Base-by-base conservation (phyloP, 1,140 invertebrate species). In the Maconellicoccus hirsutus region DNA sequence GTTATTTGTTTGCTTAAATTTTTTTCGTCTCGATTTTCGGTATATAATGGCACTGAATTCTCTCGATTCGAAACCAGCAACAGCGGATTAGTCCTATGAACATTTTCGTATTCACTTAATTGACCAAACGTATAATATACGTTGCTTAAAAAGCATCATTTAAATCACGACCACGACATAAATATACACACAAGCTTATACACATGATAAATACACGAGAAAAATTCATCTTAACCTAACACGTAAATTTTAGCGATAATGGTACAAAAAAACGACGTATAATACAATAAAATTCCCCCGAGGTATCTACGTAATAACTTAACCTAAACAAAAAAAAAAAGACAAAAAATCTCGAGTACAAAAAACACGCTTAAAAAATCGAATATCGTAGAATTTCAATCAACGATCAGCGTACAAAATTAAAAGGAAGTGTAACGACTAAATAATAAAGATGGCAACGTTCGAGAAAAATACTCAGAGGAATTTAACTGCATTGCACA, bases 401-500 rank as follows among this genome's bases (percentile, higher is more conserved):
- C n/a, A n/a, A n/a, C n/a, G n/a, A n/a, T n/a, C n/a, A n/a, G n/a
- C n/a, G n/a, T n/a, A n/a, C n/a, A n/a, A n/a, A n/a, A n/a, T n/a
- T n/a, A n/a, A n/a, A n/a, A n/a, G n/a, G n/a, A n/a, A n/a, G n/a
- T n/a, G n/a, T n/a, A n/a, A n/a, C n/a, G n/a, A n/a, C n/a, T n/a
- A n/a, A n/a, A n/a, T n/a, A n/a, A n/a, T n/a, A n/a, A n/a, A n/a
- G n/a, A n/a, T n/a, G n/a, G n/a, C n/a, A n/a, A n/a, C n/a, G n/a
- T n/a, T n/a, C n/a, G n/a, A n/a, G n/a, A n/a, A n/a, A n/a, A n/a
- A n/a, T n/a, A n/a, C n/a, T n/a, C n/a, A n/a, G 61, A 66, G 61
- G 61, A 66, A 66, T 66, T 66, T 66, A 23, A 66, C 61, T 66
- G 61, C 25, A 66, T 66, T 23, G 61, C 61, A 66, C 61, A 26